Conservation (phyloP, 2,113 vertebrate species). For the Nycticryphes semicollaris region DNA sequence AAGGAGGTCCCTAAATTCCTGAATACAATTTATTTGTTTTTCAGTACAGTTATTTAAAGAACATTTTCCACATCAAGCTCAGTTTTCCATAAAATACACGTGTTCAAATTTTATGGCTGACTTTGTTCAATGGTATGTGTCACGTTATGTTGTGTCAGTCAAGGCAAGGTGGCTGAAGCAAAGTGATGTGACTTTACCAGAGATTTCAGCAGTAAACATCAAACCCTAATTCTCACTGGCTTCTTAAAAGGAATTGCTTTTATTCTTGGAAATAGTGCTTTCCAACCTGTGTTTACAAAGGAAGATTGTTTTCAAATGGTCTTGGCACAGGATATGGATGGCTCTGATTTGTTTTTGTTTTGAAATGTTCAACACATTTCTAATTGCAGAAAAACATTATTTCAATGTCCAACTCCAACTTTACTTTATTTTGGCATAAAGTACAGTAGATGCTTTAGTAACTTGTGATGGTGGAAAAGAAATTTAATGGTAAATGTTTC, state of each 20-base stretch:
- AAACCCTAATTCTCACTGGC: background rate
- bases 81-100: background rate
- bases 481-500: background rate
- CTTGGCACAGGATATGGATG: background rate
- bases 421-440: background rate
- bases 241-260: slow-evolving; percentile 21
- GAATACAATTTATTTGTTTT: background rate
- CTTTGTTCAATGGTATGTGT: background rate
- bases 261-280: background rate
- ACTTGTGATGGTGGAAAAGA: background rate
- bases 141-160: background rate
- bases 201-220: background rate
- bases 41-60: background rate
- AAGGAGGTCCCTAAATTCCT: background rate
- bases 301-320: background rate
- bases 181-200: background rate
- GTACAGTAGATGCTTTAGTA: background rate
- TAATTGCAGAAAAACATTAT: slow-evolving; percentile 2
- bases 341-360: background rate
- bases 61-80: background rate
- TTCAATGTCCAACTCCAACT: background rate
- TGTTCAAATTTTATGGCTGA: background rate
- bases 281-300: background rate
- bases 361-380: background rate
- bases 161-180: background rate